Evolutionary conservation across 2,888 invertebrate genomes (phyloP), one percentile per base, ranked within the genome.

Genomic region (Phania funesta): DNA sequence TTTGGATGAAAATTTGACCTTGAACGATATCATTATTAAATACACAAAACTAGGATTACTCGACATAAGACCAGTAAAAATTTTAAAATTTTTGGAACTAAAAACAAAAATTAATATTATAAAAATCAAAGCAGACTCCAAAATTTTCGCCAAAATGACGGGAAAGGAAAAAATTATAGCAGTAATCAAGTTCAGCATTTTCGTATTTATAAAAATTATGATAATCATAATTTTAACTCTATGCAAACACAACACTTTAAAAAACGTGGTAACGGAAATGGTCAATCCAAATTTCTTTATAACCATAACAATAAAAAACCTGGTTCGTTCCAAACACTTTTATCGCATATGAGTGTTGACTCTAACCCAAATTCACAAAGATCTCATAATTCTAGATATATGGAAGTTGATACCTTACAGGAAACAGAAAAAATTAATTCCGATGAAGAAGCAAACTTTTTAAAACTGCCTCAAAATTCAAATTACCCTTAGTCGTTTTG

Each of bases 401-500:
- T n/a, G n/a, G n/a, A n/a, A n/a, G n/a, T n/a, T n/a, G n/a, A n/a
- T n/a, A n/a, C n/a, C n/a, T n/a, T n/a, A n/a, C n/a, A n/a, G n/a
- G n/a, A n/a, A n/a, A n/a, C n/a, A n/a, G n/a, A n/a, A n/a, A n/a
- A n/a, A n/a, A n/a, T n/a, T n/a, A n/a, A n/a, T n/a, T n/a, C n/a
- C n/a, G n/a, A n/a, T n/a, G n/a, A n/a, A n/a, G n/a, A n/a, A n/a
- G n/a, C n/a, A 26, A 54, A 54, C 7, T 54, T 52, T 52, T 52
- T 52, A 52, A n/a, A 52, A 24, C 52, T 16, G 26, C 52, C 52
- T 52, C 24, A 26, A 52, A 52, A 52, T 26, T 32, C 54, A 54
- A 54, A 26, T 29, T 54, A n/a, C 54, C 29, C 48, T 11, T 48
- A 48, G 24, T 22, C 24, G 20, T 46, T 18, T 46, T 46, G 46